Base-by-base conservation (phyloP, 2,888 invertebrate species). In the Baronia brevicornis region DNA sequence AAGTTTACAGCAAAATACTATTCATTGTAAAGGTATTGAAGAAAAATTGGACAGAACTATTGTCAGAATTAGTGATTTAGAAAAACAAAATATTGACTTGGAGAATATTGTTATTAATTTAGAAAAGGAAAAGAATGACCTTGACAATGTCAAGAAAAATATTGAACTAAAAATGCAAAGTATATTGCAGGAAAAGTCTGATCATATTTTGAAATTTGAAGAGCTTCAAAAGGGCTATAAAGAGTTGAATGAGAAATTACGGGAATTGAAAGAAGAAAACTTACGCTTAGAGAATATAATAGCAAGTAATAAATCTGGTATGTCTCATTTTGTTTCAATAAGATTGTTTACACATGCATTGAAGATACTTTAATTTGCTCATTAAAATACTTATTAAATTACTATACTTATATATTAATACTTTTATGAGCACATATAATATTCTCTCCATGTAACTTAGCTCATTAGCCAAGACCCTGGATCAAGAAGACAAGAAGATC, bases 291-390 rank as follows among this genome's bases (percentile, higher is more conserved):
- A 39, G 4, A 41, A 43, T 20, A 38, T 39, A 4, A 39, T 60
- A 21, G 58, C 63, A 36, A 54, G 61, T 21, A 63, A 63, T 23
- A 57, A 52, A 48, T 46, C 44, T 38, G 64, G 74, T 74, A 50
- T 36, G 39, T 26, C 8, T 21, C n/a, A n/a, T n/a, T n/a, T n/a
- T n/a, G n/a, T n/a, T n/a, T n/a, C n/a, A n/a, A n/a, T n/a, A n/a
- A n/a, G n/a, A n/a, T n/a, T n/a, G n/a, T n/a, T n/a, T n/a, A n/a
- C n/a, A n/a, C n/a, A n/a, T n/a, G n/a, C n/a, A n/a, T n/a, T n/a
- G n/a, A n/a, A n/a, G n/a, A n/a, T n/a, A n/a, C n/a, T n/a, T n/a
- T n/a, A n/a, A n/a, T n/a, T n/a, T n/a, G n/a, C n/a, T n/a, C n/a
- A n/a, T n/a, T n/a, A n/a, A n/a, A n/a, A n/a, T n/a, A n/a, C n/a